A percentile compares a stretch with the other conserved stretches of the same genome.
phyloP scores from a whole-genome alignment of 2,888 invertebrate genomes.

The Pheosia tremula region DNA sequence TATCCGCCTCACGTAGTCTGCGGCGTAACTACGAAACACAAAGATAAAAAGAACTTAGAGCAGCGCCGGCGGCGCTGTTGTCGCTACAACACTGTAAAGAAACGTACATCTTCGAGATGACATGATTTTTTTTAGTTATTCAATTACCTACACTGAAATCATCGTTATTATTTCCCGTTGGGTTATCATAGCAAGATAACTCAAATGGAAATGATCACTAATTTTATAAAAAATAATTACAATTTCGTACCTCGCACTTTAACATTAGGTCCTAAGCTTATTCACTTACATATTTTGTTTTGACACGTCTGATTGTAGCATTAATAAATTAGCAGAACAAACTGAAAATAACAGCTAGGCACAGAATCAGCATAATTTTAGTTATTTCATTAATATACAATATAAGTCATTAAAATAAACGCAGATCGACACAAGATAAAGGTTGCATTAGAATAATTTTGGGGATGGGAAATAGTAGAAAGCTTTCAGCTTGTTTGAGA shows the following conservation, averaged over 20 bases:
- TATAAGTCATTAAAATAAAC: neutral
- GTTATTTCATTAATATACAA: constrained; percentile 9
- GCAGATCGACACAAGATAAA: constrained; percentile 22
- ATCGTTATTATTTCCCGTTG: too few species aligned
- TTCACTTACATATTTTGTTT: constrained; percentile 31
- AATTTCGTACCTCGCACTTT: constrained; percentile 10
- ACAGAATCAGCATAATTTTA: constrained; percentile 31
- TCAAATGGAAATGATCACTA: too few species aligned
- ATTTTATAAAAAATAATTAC: neutral
- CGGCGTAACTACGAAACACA: constrained; percentile 3
- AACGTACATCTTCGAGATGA: neutral
- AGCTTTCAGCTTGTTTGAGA: constrained; percentile 1
- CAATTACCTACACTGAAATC: too few species aligned
- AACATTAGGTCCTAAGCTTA: constrained; percentile 19
- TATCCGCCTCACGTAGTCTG: constrained; percentile 22
- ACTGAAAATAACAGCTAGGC: constrained; percentile 36
- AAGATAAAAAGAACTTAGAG: neutral
- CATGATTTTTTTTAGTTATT: neutral
- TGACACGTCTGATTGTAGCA: constrained; percentile 39
- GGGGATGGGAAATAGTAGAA: neutral
- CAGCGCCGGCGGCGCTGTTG: too few species aligned
- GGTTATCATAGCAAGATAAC: too few species aligned
- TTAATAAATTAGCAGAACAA: constrained; percentile 42
- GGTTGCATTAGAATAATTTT: constrained; percentile 10
- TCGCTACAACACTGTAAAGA: neutral